Base-by-base conservation (phyloP, 2,797 vertebrate species). In the Todus mexicanus region DNA sequence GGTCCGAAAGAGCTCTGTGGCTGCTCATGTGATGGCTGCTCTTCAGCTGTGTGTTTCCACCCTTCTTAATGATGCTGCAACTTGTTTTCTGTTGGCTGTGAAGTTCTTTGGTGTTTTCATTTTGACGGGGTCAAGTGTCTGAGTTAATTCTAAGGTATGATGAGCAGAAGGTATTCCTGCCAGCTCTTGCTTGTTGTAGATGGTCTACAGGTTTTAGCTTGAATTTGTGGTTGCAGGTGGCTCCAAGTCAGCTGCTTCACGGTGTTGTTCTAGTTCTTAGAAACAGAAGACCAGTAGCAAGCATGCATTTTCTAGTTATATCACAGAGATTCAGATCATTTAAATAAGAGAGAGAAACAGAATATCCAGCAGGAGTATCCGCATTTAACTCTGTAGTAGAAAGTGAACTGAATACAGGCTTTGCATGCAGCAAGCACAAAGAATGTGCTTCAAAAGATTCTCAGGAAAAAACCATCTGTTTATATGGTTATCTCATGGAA, bases 201-300 rank as follows among this genome's bases (percentile, higher is more conserved):
- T 82, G 35, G 26, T 61, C 60, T 33, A 51, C 92, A 91, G 69
- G 77, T 94, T 95, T 92, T 87, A 76, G 76, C 93, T 93, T 91
- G 88, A 84, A 54, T 73, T 65, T 83, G 90, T 83, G 75, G 85
- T 79, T 84, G 60, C 69, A 87, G 79, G 60, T 94, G 90, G 75
- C 61, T 94, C 51, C 72, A 61, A 8, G 35, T 45, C 86, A 77
- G 57, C 47, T 61, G 3, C 35, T 45, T 69, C 25, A 26, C 35
- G 20, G 38, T 45, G 29, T 5, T 70, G 76, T 40, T 79, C 59
- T 43, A 37, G 29, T 47, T 66, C 84, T 86, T 83, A 70, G 76
- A 88, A 84, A 61, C 14, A 73, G 53, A 54, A 54, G 43, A 64
- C 43, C 40, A 38, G 42, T 26, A 78, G 33, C 40, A 87, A 74